Base-by-base conservation (phyloP, 2,888 invertebrate species). In the Diachrysia chrysitis region DNA sequence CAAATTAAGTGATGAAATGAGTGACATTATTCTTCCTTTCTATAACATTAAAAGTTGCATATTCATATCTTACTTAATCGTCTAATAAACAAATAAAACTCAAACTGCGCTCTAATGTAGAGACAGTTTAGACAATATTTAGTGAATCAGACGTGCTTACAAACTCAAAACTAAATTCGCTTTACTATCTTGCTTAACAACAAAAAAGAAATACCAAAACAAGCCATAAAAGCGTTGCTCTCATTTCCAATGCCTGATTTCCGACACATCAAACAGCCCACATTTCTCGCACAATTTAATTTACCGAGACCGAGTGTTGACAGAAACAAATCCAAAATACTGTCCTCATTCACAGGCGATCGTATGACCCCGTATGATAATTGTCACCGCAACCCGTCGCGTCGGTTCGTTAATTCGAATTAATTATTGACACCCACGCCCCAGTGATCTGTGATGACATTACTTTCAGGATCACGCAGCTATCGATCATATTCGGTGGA, bases 361-460 rank as follows among this genome's bases (percentile, higher is more conserved):
- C 58, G 61, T 58, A 63, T 63, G 60, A 58, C 32, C 17, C 21
- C 42, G 32, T 23, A 63, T 62, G 64, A 54, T 74, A 59, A 63
- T 63, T 67, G 69, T 53, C 58, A 78, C 81, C 78, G 42, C 80
- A 76, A 56, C 64, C 60, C 60, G 59, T 53, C 55, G 76, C 60
- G 59, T 53, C 55, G 76, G 77, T 74, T 81, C 68, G 76, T 82
- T 83, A 78, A 83, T 80, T 76, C 71, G 59, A 69, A 72, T 83
- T 77, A 82, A 80, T 78, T 78, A 75, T 80, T 71, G 70, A 69
- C 60, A 70, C 46, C 55, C 57, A 65, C 66, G 66, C 51, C 25
- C n/a, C 59, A 55, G 60, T 57, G 58, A 63, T 54, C 29, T 46
- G 48, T 66, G 66, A 55, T 67, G 66, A 63, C 46, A 76, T 61